Percentiles rank a stretch among this genome's conserved stretches.
phyloP scores from a whole-genome alignment of 2,888 invertebrate genomes.

The Chaitophorus viminalis region DNA sequence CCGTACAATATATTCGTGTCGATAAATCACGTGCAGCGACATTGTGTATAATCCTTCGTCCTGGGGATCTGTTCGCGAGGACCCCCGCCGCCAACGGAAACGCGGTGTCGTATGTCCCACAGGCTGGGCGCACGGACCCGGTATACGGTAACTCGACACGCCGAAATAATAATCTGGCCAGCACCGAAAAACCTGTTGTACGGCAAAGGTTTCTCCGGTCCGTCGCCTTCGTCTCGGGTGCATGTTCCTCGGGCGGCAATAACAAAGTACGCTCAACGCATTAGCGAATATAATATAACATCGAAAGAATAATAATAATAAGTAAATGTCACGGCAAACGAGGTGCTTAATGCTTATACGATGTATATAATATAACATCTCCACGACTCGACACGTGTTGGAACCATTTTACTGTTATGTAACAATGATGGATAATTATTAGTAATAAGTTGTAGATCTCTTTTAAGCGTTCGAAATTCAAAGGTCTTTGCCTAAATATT shows the following conservation, averaged over 20 bases:
- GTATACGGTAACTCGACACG: conserved; percentile 26
- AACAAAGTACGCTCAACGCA: no score
- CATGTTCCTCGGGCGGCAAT: not conserved
- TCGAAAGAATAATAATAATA: not conserved
- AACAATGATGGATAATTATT: no score
- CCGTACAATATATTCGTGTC: no score
- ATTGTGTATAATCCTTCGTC: not conserved
- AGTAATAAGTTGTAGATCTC: no score
- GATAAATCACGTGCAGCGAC: not conserved
- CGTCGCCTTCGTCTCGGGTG: not conserved
- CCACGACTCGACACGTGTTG: not conserved
- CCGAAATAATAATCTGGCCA: not conserved
- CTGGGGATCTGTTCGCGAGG: not conserved
- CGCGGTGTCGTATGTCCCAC: conserved; percentile 26
- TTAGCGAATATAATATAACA: not conserved
- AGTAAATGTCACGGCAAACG: conserved; percentile 24
- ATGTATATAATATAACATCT: no score
- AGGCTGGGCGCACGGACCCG: not conserved
- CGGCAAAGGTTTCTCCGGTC: conserved; percentile 15
- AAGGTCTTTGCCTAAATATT: no score
- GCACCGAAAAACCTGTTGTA: conserved; percentile 27
- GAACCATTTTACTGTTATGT: not conserved
- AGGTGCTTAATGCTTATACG: not conserved
- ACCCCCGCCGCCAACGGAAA: conserved; percentile 14
- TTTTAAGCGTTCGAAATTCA: no score